Base-by-base conservation (phyloP, 2,888 invertebrate species). In the Macroteleia sp. region DNA sequence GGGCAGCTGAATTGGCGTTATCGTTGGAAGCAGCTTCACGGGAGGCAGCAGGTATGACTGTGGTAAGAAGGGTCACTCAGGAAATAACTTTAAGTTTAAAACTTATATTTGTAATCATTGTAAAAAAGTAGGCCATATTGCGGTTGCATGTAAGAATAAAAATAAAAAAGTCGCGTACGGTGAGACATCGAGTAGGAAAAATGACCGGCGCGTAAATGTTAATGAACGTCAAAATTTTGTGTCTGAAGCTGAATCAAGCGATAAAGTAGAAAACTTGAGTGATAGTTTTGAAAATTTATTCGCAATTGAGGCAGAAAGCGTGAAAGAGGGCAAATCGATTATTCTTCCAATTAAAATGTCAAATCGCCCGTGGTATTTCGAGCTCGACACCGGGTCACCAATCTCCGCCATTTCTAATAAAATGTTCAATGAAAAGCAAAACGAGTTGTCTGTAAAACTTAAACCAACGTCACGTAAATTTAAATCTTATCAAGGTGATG, bases 401-500 rank as follows among this genome's bases (percentile, higher is more conserved):
- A 48, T 61, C 20, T 61, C 61, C 0, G 61, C 61, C 1, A 61
- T 61, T 16, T 46, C 61, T 1, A 17, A 20, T n/a, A 28, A 28
- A 12, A 19, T n/a, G 9, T 56, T 41, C n/a, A 5, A 12, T 14
- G 56, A 32, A 46, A 46, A 61, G 10, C 59, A 42, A 46, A 48
- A 8, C 10, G 48, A 62, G 12, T 4, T 62, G 25, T 28, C 14
- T 3, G 32, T 34, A 2, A 19, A 32, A 8, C 42, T 48, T 0
- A n/a, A 36, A 14, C 10, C 8, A 17, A 62, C 48, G 6, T 6
- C 16, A 1, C 34, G 67, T 10, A 52, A 28, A 22, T 77, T 77
- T 30, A 59, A 42, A 46, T 52, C 59, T n/a, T n/a, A n/a, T n/a
- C 52, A 50, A 14, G 77, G 75, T 0, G 71, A 80, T 22, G 20